Evolutionary conservation across 2,888 invertebrate species (phyloP), one percentile per base, ranked within the genome.

Genomic region (Archips crataeganus): DNA sequence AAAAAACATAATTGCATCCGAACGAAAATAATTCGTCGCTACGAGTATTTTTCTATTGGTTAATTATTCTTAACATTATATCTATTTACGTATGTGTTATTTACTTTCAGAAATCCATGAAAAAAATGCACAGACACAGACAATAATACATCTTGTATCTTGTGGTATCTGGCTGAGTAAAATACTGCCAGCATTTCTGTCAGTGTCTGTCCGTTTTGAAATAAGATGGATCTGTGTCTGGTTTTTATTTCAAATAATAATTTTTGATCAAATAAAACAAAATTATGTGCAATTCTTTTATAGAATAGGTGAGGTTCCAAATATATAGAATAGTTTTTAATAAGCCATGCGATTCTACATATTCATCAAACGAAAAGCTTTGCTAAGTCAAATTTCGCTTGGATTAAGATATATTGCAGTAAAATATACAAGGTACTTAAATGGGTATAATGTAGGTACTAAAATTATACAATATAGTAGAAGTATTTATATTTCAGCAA

Each of bases 71-170:
- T 93, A 93, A 77, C 86, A 83, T 90, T 93, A 92, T 80, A 84
- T 87, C 92, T 92, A 93, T 91, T 94, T 94, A 94, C 94, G 94
- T 94, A 93, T 93, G 85, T 87, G 89, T 92, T 90, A 90, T 84
- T 86, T 81, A 82, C 88, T 85, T 89, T 88, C 85, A 87, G 88
- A 89, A 91, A 90, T 87, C 86, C 87, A 91, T 84, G 86, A 87
- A 91, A 89, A 90, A 69, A 61, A 64, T 34, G n/a, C 15, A 39
- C 13, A 34, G 68, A 64, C 73, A 69, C 63, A 63, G 5, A 49
- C 68, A 73, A 39, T 69, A 69, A 68, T 15, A 51, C 51, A 36
- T 36, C 13, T 15, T 71, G 57, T 57, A n/a, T 39, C 59, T 49
- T 49, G 59, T 54, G 23, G 9, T 57, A 34, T 9, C 0, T 32